Conservation (phyloP, 1,140 invertebrate genomes). For the Heliothis subflexa region DNA sequence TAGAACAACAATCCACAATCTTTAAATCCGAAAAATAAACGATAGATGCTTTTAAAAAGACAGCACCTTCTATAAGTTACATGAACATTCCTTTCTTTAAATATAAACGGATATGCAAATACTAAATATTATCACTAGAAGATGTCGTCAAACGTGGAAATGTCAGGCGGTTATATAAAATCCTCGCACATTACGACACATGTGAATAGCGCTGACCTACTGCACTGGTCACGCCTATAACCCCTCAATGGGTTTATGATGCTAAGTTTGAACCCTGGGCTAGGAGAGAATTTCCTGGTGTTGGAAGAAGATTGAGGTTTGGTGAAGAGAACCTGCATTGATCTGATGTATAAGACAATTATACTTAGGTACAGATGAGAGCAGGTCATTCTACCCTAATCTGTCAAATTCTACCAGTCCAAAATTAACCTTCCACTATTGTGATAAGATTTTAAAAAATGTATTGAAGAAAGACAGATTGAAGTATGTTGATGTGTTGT, state of each 20-base stretch:
- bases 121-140: neutral
- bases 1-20: too few species aligned
- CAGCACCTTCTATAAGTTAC: neutral
- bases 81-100: constrained; percentile 4
- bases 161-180: constrained; percentile 31
- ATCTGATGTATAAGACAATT: too few species aligned
- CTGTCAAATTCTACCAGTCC: too few species aligned
- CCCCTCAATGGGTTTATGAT: neutral
- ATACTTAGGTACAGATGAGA: too few species aligned
- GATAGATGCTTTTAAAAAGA: neutral
- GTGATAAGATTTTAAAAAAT: too few species aligned
- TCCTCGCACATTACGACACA: constrained; percentile 3
- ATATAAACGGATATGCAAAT: constrained; percentile 2
- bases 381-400: too few species aligned
- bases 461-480: too few species aligned
- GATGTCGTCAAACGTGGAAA: constrained; percentile 30
- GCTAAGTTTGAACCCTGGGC: constrained; percentile 1
- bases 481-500: too few species aligned
- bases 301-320: neutral
- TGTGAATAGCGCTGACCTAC: constrained; percentile 4
- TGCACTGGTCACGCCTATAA: constrained; percentile 6
- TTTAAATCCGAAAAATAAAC: too few species aligned
- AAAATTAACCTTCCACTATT: too few species aligned
- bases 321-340: neutral
- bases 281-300: neutral